Conservation (phyloP, 2,888 invertebrate genomes). For the Terebella lapidaria region DNA sequence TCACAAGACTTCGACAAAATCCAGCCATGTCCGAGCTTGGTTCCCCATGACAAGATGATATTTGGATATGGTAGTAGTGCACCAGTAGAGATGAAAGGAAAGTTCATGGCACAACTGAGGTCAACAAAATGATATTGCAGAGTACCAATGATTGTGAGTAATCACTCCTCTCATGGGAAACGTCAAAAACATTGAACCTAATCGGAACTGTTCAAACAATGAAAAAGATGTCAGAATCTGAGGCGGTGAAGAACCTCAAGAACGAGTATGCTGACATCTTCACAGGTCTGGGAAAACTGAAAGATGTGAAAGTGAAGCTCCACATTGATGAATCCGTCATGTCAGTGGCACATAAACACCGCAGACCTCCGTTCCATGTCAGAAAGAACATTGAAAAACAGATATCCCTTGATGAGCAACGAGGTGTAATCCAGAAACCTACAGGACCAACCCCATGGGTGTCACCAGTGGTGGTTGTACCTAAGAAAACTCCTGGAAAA, state of each 20-base stretch:
- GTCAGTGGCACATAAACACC: slow-evolving; percentile 9
- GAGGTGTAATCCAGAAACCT: slow-evolving; percentile 11
- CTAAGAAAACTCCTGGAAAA: slow-evolving; percentile 12
- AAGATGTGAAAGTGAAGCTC: slow-evolving; percentile 2
- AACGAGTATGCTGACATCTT: slow-evolving; percentile 2
- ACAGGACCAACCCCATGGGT: slow-evolving; percentile 13
- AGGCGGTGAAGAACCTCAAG: background rate
- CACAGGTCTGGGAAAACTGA: slow-evolving; percentile 3
- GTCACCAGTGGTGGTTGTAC: slow-evolving; percentile 6
- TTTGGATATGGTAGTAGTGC: background rate
- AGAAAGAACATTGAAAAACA: slow-evolving; percentile 4
- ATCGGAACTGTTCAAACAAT: background rate
- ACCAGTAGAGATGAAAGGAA: background rate
- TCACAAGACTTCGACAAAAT: too few species aligned
- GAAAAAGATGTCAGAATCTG: background rate
- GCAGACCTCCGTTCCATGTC: slow-evolving; percentile 16
- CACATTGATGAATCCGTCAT: slow-evolving; percentile 8
- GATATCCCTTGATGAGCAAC: background rate
- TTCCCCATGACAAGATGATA: too few species aligned
- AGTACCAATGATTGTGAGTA: too few species aligned
- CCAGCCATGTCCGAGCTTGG: too few species aligned
- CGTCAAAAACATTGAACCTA: too few species aligned
- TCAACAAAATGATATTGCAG: too few species aligned
- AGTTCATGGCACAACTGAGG: background rate
- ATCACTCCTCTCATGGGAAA: too few species aligned